A percentile compares a stretch with the other conserved stretches of the same genome.
Conservation (phyloP, 2,113 vertebrate genomes). For the Gulo gulo region DNA sequence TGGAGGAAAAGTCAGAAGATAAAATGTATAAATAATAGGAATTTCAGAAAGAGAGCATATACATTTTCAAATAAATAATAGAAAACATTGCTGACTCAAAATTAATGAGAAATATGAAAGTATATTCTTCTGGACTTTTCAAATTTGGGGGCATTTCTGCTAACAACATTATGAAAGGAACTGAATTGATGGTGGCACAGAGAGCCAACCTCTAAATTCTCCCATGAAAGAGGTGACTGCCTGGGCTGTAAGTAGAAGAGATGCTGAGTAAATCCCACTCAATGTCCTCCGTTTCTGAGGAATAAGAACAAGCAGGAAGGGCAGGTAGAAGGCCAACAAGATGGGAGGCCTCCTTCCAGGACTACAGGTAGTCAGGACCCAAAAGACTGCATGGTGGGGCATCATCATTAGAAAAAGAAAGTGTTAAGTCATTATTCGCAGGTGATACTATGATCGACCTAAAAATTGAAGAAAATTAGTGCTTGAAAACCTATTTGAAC, state of each 20-base stretch:
- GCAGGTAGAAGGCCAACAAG: not conserved
- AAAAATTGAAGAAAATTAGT: not conserved
- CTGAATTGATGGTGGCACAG: not conserved
- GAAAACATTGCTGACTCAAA: not conserved
- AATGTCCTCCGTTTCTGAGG: not conserved
- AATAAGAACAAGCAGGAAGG: not conserved
- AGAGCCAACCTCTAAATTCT: not conserved
- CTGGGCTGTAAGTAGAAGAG: not conserved
- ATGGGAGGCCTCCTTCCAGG: not conserved
- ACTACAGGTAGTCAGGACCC: not conserved
- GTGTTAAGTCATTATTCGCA: not conserved
- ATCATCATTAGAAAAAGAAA: not conserved
- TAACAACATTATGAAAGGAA: not conserved
- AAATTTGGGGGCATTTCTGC: not conserved
- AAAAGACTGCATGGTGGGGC: not conserved
- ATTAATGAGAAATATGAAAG: conserved; percentile 14
- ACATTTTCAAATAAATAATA: not conserved
- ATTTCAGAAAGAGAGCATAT: not conserved
- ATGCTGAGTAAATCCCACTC: not conserved
- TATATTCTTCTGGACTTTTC: not conserved
- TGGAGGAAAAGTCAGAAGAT: not conserved
- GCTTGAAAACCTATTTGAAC: not conserved
- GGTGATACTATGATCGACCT: not conserved
- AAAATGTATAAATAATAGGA: not conserved
- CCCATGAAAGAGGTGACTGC: not conserved